phyloP scores from a whole-genome alignment of 2,113 vertebrate genomes.

The Ageneiosus marmoratus region DNA sequence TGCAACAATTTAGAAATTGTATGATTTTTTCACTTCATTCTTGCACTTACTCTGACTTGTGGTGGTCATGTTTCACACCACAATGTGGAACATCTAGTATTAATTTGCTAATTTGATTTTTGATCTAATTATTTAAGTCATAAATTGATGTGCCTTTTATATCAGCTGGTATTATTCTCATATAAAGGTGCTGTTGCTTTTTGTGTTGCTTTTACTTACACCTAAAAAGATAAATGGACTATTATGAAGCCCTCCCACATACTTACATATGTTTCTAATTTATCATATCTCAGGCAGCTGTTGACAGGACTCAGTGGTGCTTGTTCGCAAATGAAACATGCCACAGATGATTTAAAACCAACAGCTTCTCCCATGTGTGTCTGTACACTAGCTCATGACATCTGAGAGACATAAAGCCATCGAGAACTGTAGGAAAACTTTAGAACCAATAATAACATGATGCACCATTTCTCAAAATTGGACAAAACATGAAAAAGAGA shows the following conservation, averaged over 20 bases:
- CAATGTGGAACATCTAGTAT: too few relatives aligned
- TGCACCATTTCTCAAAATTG: background rate
- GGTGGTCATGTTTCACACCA: too few relatives aligned
- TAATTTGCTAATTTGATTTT: background rate
- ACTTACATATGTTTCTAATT: slow-evolving; percentile 75
- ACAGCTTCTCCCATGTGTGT: slow-evolving; percentile 66
- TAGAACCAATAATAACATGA: background rate
- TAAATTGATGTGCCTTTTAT: background rate
- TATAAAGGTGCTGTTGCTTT: background rate
- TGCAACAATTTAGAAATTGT: too few relatives aligned
- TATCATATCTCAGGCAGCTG: slow-evolving; percentile 70
- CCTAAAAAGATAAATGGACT: slow-evolving; percentile 61
- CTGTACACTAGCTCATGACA: slow-evolving; percentile 60
- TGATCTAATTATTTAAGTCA: background rate
- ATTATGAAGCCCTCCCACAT: slow-evolving; percentile 65
- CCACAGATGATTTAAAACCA: slow-evolving; percentile 69
- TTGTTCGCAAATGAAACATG: slow-evolving; percentile 68
- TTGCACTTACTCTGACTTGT: too few relatives aligned
- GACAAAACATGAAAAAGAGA: background rate
- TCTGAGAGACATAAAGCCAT: slow-evolving; percentile 59
- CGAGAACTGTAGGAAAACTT: background rate
- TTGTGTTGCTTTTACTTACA: slow-evolving; percentile 10
- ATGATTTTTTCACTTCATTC: too few relatives aligned
- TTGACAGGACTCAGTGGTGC: slow-evolving; percentile 70
- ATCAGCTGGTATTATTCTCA: background rate